Evolutionary conservation across 2,888 invertebrate species (phyloP).

Genomic region (Odontomyia ornata): DNA sequence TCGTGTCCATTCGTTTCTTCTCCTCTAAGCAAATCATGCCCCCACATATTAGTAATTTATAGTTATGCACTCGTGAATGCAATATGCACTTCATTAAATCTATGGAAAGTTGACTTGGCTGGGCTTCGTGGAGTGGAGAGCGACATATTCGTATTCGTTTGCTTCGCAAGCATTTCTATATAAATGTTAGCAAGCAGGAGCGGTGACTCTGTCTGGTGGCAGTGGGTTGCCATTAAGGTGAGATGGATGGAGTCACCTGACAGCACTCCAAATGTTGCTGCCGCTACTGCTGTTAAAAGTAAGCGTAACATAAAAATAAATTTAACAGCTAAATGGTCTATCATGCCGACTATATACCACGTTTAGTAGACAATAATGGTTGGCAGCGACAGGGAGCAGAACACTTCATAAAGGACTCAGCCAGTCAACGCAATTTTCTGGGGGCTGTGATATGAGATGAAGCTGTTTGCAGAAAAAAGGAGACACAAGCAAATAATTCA

Average conservation of each 20-base stretch:
- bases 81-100: conserved; percentile 51
- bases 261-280: not conserved
- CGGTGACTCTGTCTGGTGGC: not conserved
- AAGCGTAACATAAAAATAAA: not conserved
- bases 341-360: not conserved
- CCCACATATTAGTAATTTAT: conserved; percentile 46
- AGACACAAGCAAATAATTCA: not conserved
- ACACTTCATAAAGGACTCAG: too few species aligned
- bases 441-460: too few species aligned
- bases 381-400: too few species aligned
- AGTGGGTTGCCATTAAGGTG: conserved; percentile 26
- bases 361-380: too few species aligned
- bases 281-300: not conserved
- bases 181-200: not conserved
- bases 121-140: not conserved
- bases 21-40: conserved; percentile 23
- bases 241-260: not conserved
- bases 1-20: conserved; percentile 6
- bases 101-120: conserved; percentile 39
- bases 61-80: conserved; percentile 48
- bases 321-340: conserved; percentile 5
- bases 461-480: too few species aligned
- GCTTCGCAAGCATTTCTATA: conserved; percentile 10
- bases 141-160: conserved; percentile 29
- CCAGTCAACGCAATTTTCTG: too few species aligned